Base-by-base conservation (phyloP, 2,113 vertebrate species). In the Camarhynchus parvulus region DNA sequence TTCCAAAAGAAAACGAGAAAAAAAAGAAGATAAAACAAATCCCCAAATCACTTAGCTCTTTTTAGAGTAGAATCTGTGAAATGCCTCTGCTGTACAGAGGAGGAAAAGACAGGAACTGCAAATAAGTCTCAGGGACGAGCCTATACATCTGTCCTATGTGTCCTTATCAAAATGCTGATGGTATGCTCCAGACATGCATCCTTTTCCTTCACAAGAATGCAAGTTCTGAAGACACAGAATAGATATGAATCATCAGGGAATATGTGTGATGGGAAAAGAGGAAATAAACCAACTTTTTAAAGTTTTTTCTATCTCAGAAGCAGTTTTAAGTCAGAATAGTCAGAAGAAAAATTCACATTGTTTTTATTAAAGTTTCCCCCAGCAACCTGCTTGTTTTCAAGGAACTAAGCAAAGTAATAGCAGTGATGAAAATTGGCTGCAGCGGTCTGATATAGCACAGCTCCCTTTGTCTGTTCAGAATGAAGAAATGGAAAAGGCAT, bases 91-190 rank as follows among this genome's bases (percentile, higher is more conserved):
- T 87, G 8, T 44, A 44, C 9, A 46, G 47, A 13, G 25, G 31
- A 89, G 33, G 19, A 83, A 50, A 94, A 90, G 12, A 49, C 76
- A 33, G 24, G 44, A 69, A 21, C 74, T 81, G 52, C 46, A 83
- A 84, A 83, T 22, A 74, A 59, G 14, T 53, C 47, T 85, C 56
- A 68, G 30, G 31, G 35, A 81, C 3, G 4, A 42, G 9, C 23
- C 27, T 16, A 2, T 47, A 16, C 33, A 6, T 52, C 20, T 41
- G 17, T 67, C 44, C 55, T 53, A 6, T 25, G 18, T 69, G 44
- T 31, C 47, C 78, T 94, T 86, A 90, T 92, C 67, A 87, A 89
- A 97, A 91, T 89, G 83, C 85, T 63, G 77, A 68, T 61, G 58
- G 10, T 47, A 70, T 63, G 44, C 30, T 73, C 19, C 55, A 70